Percentiles rank a stretch among this genome's conserved stretches.
These are phyloP conservation scores for Drosophila falleni DNA, from an alignment of 2,888 invertebrate genomes.

Conservation along the genomic window DNA sequence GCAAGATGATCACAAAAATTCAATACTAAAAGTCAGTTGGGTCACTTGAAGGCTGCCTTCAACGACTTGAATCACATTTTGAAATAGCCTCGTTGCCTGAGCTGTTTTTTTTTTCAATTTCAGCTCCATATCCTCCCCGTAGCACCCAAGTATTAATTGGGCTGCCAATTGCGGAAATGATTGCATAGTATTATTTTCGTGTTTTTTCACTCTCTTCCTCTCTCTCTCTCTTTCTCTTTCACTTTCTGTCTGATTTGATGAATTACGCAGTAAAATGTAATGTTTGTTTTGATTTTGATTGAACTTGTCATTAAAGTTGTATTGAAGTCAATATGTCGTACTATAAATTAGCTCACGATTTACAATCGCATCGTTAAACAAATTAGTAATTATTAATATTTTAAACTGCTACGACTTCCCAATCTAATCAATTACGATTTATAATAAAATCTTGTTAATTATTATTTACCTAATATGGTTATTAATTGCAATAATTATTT, in stretches of 20 bases:
- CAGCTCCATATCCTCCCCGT: conserved; percentile 14
- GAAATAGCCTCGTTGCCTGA: conserved; percentile 37
- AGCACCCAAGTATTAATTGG: conserved; percentile 42
- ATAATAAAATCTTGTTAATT: conserved; percentile 34
- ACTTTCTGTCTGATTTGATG: conserved; percentile 4
- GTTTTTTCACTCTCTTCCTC: background rate
- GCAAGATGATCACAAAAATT: conserved; percentile 58
- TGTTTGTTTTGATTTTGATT: conserved; percentile 38
- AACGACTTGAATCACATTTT: conserved; percentile 39
- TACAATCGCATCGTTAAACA: background rate
- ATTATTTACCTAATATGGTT: conserved; percentile 42
- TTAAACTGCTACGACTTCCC: conserved; percentile 44
- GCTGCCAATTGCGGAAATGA: conserved; percentile 52
- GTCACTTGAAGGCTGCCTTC: conserved; percentile 28
- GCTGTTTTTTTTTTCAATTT: conserved; percentile 16
- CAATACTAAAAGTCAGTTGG: conserved; percentile 47
- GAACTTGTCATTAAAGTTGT: conserved; percentile 43
- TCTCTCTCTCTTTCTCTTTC: background rate
- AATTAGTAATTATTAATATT: conserved; percentile 12
- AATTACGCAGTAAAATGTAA: conserved; percentile 38
- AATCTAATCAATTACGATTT: conserved; percentile 37
- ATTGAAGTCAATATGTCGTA: conserved; percentile 22
- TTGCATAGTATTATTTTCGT: conserved; percentile 10
- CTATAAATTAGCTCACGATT: conserved; percentile 26
- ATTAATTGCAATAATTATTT: conserved; percentile 6